Evolutionary conservation across 2,888 invertebrate genomes (phyloP), one percentile per base, ranked within the genome.

Genomic region (Tiliacea aurago): DNA sequence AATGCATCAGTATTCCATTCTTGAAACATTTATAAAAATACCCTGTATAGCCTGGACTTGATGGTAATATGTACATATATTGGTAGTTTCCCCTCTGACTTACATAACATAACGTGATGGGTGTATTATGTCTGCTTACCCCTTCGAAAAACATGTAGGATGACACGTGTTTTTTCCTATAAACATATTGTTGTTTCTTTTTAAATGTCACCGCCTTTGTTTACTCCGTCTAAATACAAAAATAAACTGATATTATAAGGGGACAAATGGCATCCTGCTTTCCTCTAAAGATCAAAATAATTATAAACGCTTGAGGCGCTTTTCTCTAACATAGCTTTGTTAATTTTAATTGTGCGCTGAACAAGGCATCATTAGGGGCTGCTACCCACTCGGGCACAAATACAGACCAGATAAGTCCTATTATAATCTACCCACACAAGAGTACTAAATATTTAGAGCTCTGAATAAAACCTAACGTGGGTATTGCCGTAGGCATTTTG

Each of bases 321-420:
- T 69, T 71, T 68, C 37, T 51, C n/a, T 68, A 28, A 72, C 63
- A 59, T 49, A 45, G 73, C 64, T 71, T 63, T 73, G 65, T 61
- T 76, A 76, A 63, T 78, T 81, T 76, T 76, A 76, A 78, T 81
- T 63, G 11, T 65, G 45, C 49, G 68, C 20, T 47, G 51, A 78
- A 79, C 53, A 56, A 51, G 62, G 41, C 53, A 76, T 78, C 76
- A 41, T 78, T 81, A 76, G 33, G 41, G 33, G 58, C 45, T 62
- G 47, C 49, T 13, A 43, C 62, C 62, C 62, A 76, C 76, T 73
- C 47, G 37, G 28, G 23, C 2, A 20, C 20, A 37, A 20, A 62
- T 49, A 62, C 51, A 45, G 23, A 47, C 6, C 23, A 7, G 65
- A 41, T 47, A 18, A 13, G 15, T 51, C 7, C 11, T 59, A 41